phyloP scores from a whole-genome alignment of 1,140 invertebrate species.

The Bradynema listronoti region DNA sequence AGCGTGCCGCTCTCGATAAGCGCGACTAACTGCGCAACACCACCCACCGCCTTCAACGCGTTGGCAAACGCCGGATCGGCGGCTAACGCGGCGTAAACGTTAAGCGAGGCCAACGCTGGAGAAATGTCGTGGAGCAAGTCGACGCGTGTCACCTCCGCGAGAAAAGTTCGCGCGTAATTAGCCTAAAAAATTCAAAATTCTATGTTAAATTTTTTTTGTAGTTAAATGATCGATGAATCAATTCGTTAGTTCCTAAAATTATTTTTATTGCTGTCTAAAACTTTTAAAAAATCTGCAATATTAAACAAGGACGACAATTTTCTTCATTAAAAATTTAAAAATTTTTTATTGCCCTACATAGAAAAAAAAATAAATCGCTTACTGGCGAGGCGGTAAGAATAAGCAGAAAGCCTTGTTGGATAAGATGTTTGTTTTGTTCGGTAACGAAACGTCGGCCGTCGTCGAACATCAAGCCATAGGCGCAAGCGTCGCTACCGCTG shows the following conservation, averaged over 20 bases:
- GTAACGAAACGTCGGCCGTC: slow-evolving; percentile 33
- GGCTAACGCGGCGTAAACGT: slow-evolving; percentile 18
- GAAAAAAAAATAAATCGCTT: slow-evolving; percentile 9
- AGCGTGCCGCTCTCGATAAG: slow-evolving; percentile 27
- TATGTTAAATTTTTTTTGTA: too few species aligned
- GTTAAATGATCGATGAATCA: too few species aligned
- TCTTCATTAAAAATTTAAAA: too few species aligned
- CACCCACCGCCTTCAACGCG: slow-evolving; percentile 15
- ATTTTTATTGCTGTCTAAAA: background rate
- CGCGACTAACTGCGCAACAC: slow-evolving; percentile 21
- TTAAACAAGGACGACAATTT: slow-evolving; percentile 3
- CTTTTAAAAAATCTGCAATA: background rate
- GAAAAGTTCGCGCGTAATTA: slow-evolving; percentile 21
- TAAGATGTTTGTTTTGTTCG: slow-evolving; percentile 34
- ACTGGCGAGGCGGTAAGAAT: slow-evolving; percentile 41
- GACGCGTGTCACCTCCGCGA: slow-evolving; percentile 10
- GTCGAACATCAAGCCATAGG: slow-evolving; percentile 45
- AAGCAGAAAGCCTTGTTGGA: slow-evolving; percentile 43
- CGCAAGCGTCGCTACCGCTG: background rate
- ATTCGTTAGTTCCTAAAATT: too few species aligned
- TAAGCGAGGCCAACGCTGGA: slow-evolving; percentile 12
- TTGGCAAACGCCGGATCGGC: slow-evolving; percentile 34
- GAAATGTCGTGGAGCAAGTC: slow-evolving; percentile 7
- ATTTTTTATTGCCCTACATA: too few species aligned
- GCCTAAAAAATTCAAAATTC: slow-evolving; percentile 11